Evolutionary conservation across 92 coral and sea anemone genomes (phyloP).

Genomic region (Muricea muricata): DNA sequence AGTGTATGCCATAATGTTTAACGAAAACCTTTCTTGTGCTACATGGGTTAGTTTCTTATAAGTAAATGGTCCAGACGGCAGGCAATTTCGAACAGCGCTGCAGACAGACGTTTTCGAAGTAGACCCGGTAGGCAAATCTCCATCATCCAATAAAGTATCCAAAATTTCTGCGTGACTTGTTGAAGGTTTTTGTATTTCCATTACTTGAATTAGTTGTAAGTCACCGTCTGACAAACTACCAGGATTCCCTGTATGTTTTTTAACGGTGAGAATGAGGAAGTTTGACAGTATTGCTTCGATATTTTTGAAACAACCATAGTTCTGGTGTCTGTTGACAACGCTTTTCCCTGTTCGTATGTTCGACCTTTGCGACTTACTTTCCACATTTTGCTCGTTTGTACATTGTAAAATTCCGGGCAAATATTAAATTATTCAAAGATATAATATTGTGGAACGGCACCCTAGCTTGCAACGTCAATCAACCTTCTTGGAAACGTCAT

Average conservation of each 20-base stretch:
- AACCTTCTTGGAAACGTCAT: no score
- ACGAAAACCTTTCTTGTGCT: background rate
- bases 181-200: constrained; percentile 55
- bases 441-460: no score
- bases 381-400: constrained; percentile 1
- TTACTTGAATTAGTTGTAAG: constrained; percentile 55
- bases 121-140: constrained; percentile 43
- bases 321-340: background rate
- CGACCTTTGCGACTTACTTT: background rate
- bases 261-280: constrained; percentile 26
- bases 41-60: background rate
- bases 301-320: constrained; percentile 38
- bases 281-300: constrained; percentile 45
- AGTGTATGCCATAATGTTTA: background rate
- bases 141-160: constrained; percentile 43
- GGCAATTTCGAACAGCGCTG: constrained; percentile 45
- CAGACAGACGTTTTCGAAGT: constrained; percentile 46
- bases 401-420: no score
- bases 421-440: no score
- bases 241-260: constrained; percentile 41
- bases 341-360: background rate
- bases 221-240: constrained; percentile 52
- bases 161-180: constrained; percentile 38
- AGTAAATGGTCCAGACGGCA: constrained; percentile 16
- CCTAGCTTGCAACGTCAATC: no score